These are phyloP conservation scores for Deilephila elpenor DNA, from an alignment of 2,888 invertebrate genomes.

Conservation along the genomic window DNA sequence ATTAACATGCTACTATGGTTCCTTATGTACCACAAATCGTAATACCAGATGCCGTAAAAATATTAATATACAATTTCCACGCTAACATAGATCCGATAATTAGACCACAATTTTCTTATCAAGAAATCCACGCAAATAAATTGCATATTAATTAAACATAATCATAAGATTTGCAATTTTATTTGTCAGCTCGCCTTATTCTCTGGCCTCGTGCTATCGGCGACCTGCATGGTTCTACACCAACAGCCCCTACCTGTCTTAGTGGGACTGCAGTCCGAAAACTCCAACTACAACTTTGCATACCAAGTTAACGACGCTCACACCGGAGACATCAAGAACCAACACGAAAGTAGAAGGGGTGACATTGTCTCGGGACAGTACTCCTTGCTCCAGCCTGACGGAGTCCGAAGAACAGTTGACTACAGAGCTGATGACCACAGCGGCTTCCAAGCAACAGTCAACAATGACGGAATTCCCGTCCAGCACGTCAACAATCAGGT, in stretches of 20 bases:
- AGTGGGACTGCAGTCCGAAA: slow-evolving; percentile 49
- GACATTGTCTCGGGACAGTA: slow-evolving; percentile 83
- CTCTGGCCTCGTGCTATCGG: slow-evolving; percentile 62
- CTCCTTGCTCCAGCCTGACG: slow-evolving; percentile 82
- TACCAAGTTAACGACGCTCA: slow-evolving; percentile 82
- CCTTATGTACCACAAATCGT: neutral
- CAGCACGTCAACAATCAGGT: slow-evolving; percentile 31
- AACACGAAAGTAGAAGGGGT: slow-evolving; percentile 79
- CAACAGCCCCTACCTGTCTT: slow-evolving; percentile 54
- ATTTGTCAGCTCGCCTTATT: slow-evolving; percentile 51
- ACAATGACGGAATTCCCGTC: slow-evolving; percentile 59
- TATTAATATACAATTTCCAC: slow-evolving; percentile 1
- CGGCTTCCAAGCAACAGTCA: slow-evolving; percentile 83
- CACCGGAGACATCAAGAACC: slow-evolving; percentile 83
- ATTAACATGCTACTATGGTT: neutral
- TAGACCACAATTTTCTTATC: slow-evolving; percentile 3
- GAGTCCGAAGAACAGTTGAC: slow-evolving; percentile 81
- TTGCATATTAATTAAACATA: slow-evolving; percentile 1
- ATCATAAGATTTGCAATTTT: slow-evolving; percentile 17
- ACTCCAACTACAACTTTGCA: slow-evolving; percentile 80
- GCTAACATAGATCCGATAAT: slow-evolving; percentile 1
- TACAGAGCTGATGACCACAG: slow-evolving; percentile 82
- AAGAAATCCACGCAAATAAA: neutral
- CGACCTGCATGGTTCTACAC: slow-evolving; percentile 67
- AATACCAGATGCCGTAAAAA: neutral